phyloP scores from a whole-genome alignment of 2,888 invertebrate species.

The Falcaria lacertinaria region DNA sequence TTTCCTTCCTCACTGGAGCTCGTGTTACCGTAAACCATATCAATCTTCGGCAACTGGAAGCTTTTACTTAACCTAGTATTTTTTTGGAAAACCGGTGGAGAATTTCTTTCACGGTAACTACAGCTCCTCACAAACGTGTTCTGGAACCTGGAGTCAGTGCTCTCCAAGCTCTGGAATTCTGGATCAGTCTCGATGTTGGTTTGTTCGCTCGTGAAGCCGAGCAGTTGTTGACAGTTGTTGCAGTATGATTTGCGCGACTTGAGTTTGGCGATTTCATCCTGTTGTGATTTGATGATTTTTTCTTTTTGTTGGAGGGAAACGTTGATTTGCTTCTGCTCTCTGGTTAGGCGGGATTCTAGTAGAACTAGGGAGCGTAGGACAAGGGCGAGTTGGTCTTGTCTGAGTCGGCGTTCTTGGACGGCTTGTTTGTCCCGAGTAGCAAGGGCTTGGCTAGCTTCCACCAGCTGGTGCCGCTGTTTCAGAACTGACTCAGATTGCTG shows the following conservation, averaged over 20 bases:
- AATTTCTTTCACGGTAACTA: slow-evolving; percentile 73
- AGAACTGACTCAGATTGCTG: slow-evolving; percentile 81
- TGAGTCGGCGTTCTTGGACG: slow-evolving; percentile 80
- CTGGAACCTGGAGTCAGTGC: slow-evolving; percentile 73
- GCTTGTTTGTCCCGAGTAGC: slow-evolving; percentile 81
- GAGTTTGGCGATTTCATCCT: slow-evolving; percentile 83
- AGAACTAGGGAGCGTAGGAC: slow-evolving; percentile 85
- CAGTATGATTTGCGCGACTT: slow-evolving; percentile 74
- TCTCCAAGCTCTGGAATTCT: slow-evolving; percentile 74
- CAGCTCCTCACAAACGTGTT: slow-evolving; percentile 71
- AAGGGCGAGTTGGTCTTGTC: slow-evolving; percentile 85
- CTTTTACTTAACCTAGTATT: slow-evolving; percentile 76
- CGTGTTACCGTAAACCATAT: slow-evolving; percentile 65
- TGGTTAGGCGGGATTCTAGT: slow-evolving; percentile 84
- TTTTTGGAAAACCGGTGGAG: slow-evolving; percentile 74
- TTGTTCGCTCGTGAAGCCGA: slow-evolving; percentile 75
- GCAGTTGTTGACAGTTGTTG: slow-evolving; percentile 72
- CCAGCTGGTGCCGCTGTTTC: slow-evolving; percentile 84
- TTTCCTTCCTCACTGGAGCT: slow-evolving; percentile 77
- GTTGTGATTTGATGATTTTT: slow-evolving; percentile 84
- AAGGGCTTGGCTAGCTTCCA: slow-evolving; percentile 81
- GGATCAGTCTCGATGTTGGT: slow-evolving; percentile 77
- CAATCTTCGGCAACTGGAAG: slow-evolving; percentile 72
- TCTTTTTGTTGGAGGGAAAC: slow-evolving; percentile 85
- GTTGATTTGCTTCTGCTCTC: slow-evolving; percentile 86